These are phyloP conservation scores for Halictus ligatus DNA, from an alignment of 2,888 invertebrate genomes.

Conservation along the genomic window DNA sequence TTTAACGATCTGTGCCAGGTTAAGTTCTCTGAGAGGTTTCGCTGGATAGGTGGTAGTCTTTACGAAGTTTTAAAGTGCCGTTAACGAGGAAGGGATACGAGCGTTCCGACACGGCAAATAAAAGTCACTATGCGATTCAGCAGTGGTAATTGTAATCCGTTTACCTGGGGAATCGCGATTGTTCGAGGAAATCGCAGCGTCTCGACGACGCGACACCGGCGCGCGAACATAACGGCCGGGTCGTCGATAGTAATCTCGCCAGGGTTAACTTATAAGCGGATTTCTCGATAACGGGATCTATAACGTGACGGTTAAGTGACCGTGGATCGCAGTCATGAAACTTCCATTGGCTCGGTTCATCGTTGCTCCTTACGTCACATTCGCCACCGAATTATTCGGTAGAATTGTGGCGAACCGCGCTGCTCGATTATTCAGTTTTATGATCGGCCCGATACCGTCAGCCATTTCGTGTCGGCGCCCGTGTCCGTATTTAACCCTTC, in stretches of 20 bases:
- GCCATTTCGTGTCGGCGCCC: not conserved
- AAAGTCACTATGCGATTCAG: constrained; percentile 26
- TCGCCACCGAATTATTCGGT: not conserved
- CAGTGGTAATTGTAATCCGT: constrained; percentile 34
- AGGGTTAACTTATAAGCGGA: constrained; percentile 13
- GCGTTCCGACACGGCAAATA: not conserved
- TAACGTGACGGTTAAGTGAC: constrained; percentile 20
- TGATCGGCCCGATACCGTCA: not conserved
- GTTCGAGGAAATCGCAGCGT: not conserved
- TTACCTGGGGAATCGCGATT: not conserved
- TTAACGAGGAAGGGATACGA: constrained; percentile 7
- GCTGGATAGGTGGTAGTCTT: not conserved
- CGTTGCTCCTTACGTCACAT: not conserved
- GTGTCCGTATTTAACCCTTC: not conserved
- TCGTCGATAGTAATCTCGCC: constrained; percentile 19
- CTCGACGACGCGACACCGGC: not conserved
- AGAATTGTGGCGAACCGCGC: not conserved
- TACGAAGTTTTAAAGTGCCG: constrained; percentile 1
- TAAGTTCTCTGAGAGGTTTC: not conserved
- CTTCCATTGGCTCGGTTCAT: constrained; percentile 23
- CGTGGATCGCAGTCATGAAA: constrained; percentile 27
- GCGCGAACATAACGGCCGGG: constrained; percentile 7
- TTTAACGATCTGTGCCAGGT: not conserved
- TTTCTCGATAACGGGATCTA: constrained; percentile 29
- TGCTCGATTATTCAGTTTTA: constrained; percentile 24